phyloP scores from a whole-genome alignment of 2,888 invertebrate species.

The Azorinus chamasolen region DNA sequence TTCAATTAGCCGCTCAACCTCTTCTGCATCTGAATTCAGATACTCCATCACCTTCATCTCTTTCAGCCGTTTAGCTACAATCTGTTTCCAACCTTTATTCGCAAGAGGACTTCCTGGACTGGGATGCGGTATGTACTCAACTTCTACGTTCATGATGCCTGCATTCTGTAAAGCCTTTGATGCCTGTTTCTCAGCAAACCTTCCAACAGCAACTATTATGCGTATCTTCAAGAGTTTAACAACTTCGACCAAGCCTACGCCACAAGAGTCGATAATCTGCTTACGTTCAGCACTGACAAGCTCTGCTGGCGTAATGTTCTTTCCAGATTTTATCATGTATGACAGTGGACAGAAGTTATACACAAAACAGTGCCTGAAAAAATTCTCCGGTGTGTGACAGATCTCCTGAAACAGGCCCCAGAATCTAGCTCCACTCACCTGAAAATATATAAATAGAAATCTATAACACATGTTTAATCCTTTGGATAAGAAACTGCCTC shows the following conservation, averaged over 20 bases:
- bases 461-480: no score
- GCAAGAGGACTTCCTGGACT: slow-evolving; percentile 92
- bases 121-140: slow-evolving; percentile 91
- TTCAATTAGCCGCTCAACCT: slow-evolving; percentile 56
- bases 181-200: slow-evolving; percentile 67
- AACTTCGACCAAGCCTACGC: slow-evolving; percentile 90
- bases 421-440: slow-evolving; percentile 91
- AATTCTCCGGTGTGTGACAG: slow-evolving; percentile 91
- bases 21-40: slow-evolving; percentile 60
- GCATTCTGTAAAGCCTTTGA: slow-evolving; percentile 58
- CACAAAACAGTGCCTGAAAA: slow-evolving; percentile 93
- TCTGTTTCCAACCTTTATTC: slow-evolving; percentile 93
- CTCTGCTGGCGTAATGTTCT: slow-evolving; percentile 95
- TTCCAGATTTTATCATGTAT: slow-evolving; percentile 92
- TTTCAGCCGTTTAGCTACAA: slow-evolving; percentile 89
- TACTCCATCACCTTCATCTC: slow-evolving; percentile 88
- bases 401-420: slow-evolving; percentile 93
- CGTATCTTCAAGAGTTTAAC: slow-evolving; percentile 91
- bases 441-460: slow-evolving; percentile 38
- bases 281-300: slow-evolving; percentile 86
- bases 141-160: slow-evolving; percentile 77
- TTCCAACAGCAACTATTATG: slow-evolving; percentile 93
- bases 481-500: no score
- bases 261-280: slow-evolving; percentile 88
- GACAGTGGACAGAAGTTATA: slow-evolving; percentile 96